Base-by-base conservation (phyloP, 2,113 vertebrate species). In the Indicator indicator region DNA sequence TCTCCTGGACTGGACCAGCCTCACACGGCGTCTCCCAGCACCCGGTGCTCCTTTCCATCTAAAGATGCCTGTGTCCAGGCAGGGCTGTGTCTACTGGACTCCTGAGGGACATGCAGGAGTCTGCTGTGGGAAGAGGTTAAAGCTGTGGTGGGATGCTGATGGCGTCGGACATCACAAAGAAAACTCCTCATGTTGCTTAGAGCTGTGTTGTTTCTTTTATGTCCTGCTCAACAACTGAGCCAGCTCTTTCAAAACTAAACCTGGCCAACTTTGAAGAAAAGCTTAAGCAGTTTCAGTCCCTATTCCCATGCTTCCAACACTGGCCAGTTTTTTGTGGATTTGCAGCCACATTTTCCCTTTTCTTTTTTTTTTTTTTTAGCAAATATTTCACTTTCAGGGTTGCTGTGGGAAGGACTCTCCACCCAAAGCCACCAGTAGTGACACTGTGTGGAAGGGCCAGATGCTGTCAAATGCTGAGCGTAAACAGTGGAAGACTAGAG, bases 21-120 rank as follows among this genome's bases (percentile, higher is more conserved):
- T 56, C 50, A 26, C 10, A 28, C 28, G 9, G 36, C 11, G 0
- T 23, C 58, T 32, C 44, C 50, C 46, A 54, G 38, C 27, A 16
- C 38, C 24, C 3, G 4, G 27, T 1, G 3, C 58, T 44, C 7
- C 0, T 33, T 80, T 6, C 56, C 63, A 36, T 27, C 27, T 36
- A 23, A 33, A 65, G 44, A 8, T 68, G 27, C 42, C 42, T 3
- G 3, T 78, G 27, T 30, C 36, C 21, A 8, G 55, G 56, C 64
- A 23, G 33, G 20, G 12, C 48, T 3, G 0, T 44, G 33, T 60
- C 46, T 58, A 13, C 36, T 74, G 42, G 10, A 11, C 76, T 40
- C 28, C 10, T 38, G 2, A 62, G 42, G 24, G 38, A 5, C 26
- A 7, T 1, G 0, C 38, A 18, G 5, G 10, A 56, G 64, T 82